Base-by-base conservation (phyloP, 2,113 vertebrate genomes). In the Dicerorhinus sumatrensis region DNA sequence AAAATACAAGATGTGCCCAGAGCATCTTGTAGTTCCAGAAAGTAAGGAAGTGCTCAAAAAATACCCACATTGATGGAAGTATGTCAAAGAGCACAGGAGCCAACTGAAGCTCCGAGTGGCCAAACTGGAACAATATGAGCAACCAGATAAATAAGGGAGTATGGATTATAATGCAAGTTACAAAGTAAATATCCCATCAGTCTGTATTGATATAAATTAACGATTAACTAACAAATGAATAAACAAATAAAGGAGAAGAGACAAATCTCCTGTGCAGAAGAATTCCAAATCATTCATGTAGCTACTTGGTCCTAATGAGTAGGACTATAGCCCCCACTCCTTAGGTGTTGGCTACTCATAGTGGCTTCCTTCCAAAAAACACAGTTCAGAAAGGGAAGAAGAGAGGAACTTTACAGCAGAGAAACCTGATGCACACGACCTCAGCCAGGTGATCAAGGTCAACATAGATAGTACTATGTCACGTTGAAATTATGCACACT, bases 391-490 rank as follows among this genome's bases (percentile, higher is more conserved):
- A 36, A n/a, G 10, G 29, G 11, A 8, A 67, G 27, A 29, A 48
- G 42, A 25, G 23, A 33, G 51, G 8, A 18, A 23, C 6, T 46
- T 54, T 14, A 6, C 29, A 31, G 8, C 3, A 39, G 58, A 54
- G 42, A 67, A 79, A 42, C 8, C 27, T 2, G 12, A 33, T 4
- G 6, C 5, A 46, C 17, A 3, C 0, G 4, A 1, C 6, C 5
- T 36, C 31, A 29, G 39, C 20, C 21, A 0, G 14, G 5, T 39
- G 27, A 29, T 21, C 46, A 46, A 16, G 23, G 76, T 60, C 27
- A 0, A 5, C 7, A 7, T 1, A 27, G 63, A 58, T 0, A 9
- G 60, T 11, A 13, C 10, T 5, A 10, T 14, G 18, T 21, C 39
- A 2, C 33, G 77, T 0, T 6, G 23, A 3, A 29, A 13, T 18